Evolutionary conservation across 2,888 invertebrate species (phyloP).

Genomic region (Caenorhabditis sp.): DNA sequence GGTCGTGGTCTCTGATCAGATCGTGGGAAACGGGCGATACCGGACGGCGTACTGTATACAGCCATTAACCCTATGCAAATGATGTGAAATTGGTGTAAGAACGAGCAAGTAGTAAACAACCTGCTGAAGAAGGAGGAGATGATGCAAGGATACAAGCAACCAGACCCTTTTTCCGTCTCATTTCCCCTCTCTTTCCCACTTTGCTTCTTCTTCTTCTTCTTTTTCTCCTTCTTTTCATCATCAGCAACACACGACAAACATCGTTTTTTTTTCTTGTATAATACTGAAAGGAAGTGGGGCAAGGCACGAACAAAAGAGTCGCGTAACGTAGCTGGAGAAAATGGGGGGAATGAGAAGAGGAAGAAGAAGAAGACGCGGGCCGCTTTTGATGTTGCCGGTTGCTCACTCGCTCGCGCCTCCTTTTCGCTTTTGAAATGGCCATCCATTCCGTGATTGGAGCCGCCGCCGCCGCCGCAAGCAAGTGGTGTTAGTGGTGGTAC

Average conservation of each 20-base stretch:
- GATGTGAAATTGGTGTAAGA: constrained; percentile 15
- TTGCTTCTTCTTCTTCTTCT: neutral
- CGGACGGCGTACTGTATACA: constrained; percentile 26
- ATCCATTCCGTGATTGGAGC: neutral
- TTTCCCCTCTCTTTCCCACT: neutral
- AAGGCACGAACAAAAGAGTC: constrained; percentile 11
- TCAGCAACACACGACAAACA: neutral
- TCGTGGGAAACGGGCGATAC: constrained; percentile 26
- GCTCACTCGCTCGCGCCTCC: neutral
- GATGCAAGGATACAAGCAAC: constrained; percentile 7
- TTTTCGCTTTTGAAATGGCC: neutral
- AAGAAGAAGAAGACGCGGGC: neutral
- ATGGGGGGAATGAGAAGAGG: no score
- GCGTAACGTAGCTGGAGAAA: constrained; percentile 1
- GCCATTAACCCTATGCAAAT: constrained; percentile 32
- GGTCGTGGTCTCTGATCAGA: constrained; percentile 43
- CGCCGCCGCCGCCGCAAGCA: no score
- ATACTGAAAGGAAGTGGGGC: neutral
- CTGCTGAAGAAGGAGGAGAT: neutral
- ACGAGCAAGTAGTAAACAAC: no score
- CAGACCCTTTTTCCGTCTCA: constrained; percentile 1
- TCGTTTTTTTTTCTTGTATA: neutral
- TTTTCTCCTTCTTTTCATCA: constrained; percentile 2
- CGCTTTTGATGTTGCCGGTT: constrained; percentile 11
- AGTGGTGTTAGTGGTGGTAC: neutral